Evolutionary conservation across 1,140 invertebrate genomes (phyloP), one percentile per base, ranked within the genome.

Genomic region (Eufriesea mexicana): DNA sequence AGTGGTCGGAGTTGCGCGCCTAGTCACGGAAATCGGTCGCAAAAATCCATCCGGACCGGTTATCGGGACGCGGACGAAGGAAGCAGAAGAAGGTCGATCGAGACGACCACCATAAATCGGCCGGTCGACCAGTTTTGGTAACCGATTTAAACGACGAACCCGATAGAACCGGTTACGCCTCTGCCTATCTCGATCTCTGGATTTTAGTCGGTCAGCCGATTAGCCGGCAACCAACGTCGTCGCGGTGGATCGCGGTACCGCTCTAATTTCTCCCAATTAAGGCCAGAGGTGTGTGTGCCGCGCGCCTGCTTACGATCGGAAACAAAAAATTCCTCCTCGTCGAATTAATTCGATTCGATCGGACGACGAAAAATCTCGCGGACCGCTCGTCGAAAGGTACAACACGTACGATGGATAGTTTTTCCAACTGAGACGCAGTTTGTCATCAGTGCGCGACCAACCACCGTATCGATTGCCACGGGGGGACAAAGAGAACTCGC

Each of bases 141-240:
- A 72, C 20, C 77, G 67, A 79, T 72, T 59, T 59, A 8, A 61
- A 9, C 49, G 35, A 35, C 35, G 1, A 35, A 35, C 35, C 4
- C 20, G 16, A 47, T 79, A 47, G 23, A 81, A 81, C 79, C 71
- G 71, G 61, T 75, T 75, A 35, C 35, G 5, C 45, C 62, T 49
- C 57, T 25, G n/a, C 57, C 57, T 49, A 62, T 45, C n/a, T 25
- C n/a, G 73, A 54, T 49, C 42, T 23, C 25, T 45, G 54, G 76
- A 77, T 77, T 79, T 79, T 59, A 25, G 16, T 28, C 57, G 25
- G 23, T n/a, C 7, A 9, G 9, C 10, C 66, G 49, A 47, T 64
- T 25, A 74, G 18, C 9, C 20, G 28, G 0, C 28, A 20, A 2
- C 25, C 16, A 62, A 20, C 18, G 25, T 35, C 35, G 35, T 35